phyloP scores from a whole-genome alignment of 2,113 vertebrate genomes.

The Corvus moneduloides region DNA sequence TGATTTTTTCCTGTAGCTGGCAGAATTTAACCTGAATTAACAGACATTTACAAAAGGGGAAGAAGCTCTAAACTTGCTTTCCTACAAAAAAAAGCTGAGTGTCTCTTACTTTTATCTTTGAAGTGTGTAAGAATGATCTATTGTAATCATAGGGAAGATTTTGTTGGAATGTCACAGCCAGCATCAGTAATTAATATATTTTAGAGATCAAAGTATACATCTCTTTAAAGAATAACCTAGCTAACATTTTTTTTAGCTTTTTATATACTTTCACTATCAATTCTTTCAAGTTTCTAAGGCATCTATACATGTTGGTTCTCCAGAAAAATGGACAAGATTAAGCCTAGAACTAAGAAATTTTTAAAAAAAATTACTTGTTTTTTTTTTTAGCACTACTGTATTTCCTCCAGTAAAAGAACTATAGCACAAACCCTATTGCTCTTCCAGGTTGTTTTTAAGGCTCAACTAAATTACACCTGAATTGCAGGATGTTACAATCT shows the following conservation, averaged over 20 bases:
- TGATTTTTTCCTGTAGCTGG: background rate
- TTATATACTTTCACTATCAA: background rate
- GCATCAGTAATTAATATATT: background rate
- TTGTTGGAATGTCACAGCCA: background rate
- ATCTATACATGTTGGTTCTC: background rate
- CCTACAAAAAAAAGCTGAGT: background rate
- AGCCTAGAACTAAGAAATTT: background rate
- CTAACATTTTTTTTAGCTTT: background rate
- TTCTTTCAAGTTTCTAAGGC: background rate
- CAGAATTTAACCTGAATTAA: background rate
- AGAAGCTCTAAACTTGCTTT: background rate
- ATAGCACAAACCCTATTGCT: background rate
- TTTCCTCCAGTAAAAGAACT: background rate
- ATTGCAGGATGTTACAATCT: slow-evolving; percentile 33
- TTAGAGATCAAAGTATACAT: background rate
- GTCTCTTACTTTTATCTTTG: background rate
- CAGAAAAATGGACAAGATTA: background rate
- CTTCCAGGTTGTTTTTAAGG: background rate
- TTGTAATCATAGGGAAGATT: background rate
- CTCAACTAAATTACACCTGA: background rate
- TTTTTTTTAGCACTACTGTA: background rate
- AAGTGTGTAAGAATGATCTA: background rate
- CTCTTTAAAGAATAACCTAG: background rate
- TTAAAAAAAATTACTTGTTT: background rate
- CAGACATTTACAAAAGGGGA: background rate